Conservation (phyloP, 2,888 invertebrate genomes). For the Eupithecia exiguata region DNA sequence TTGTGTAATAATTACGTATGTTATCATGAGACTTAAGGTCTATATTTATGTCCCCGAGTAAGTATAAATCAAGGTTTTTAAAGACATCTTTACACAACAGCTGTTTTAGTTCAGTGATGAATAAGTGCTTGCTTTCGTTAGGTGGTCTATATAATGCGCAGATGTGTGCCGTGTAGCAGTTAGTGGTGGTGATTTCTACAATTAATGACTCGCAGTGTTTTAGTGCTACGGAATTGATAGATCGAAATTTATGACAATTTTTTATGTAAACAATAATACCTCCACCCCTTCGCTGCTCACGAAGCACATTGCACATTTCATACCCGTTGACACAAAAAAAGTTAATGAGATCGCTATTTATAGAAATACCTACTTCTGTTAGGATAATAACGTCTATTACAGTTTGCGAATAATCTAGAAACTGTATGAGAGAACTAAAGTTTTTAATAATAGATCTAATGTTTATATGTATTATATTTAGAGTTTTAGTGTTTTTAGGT, state of each 20-base stretch:
- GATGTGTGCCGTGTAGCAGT: not conserved
- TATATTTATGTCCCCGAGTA: too few relatives aligned
- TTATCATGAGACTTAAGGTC: not conserved
- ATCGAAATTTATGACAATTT: too few relatives aligned
- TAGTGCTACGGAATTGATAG: too few relatives aligned
- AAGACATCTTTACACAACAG: not conserved
- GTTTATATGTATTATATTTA: not conserved
- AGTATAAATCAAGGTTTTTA: not conserved
- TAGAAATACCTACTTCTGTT: conserved; percentile 2
- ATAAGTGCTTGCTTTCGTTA: conserved; percentile 2
- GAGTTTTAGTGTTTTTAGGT: not conserved
- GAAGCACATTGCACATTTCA: not conserved
- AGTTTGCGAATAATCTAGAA: not conserved
- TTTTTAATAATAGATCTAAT: conserved; percentile 2
- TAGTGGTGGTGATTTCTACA: not conserved
- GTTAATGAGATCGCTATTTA: not conserved
- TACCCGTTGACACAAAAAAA: not conserved
- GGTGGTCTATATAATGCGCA: conserved; percentile 2
- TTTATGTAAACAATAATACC: too few relatives aligned
- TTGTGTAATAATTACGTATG: not conserved
- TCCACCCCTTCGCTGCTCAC: not conserved
- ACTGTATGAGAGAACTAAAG: not conserved
- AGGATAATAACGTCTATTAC: not conserved
- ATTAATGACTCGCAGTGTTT: too few relatives aligned
- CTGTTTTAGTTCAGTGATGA: not conserved